Evolutionary conservation across 2,797 vertebrate genomes (phyloP), one percentile per base, ranked within the genome.

Genomic region (Eulemur albifrons): DNA sequence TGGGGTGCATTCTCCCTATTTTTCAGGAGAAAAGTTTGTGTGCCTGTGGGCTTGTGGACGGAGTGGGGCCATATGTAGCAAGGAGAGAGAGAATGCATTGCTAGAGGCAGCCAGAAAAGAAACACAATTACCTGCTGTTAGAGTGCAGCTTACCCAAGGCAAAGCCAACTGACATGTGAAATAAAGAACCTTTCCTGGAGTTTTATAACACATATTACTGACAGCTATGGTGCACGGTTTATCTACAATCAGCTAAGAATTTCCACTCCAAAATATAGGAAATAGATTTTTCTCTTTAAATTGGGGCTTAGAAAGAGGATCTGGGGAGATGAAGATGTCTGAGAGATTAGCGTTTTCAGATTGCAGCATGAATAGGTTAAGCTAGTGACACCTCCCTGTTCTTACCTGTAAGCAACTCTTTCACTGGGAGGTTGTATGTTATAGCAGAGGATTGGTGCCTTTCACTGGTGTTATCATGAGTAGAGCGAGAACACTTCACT

Each of bases 201-300:
- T 89, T 96, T 95, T 91, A 65, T 43, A 94, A 63, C 45, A 32
- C n/a, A 59, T n/a, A 48, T 61, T 88, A 30, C 61, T 82, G 82
- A 94, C 38, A 95, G 75, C 59, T 45, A 18, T 38, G 18, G 30
- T 69, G 8, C 32, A 59, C n/a, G 85, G 20, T 95, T 97, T 95
- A 96, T 97, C 90, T 79, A 88, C 38, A 88, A 72, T 94, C 90
- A 80, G 35, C 52, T 93, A 73, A 90, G 80, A 95, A 77, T 92
- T 93, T 97, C 77, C 40, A 79, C 63, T 81, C 88, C 70, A 43
- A 95, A 83, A 87, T 69, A 57, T 27, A 90, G 43, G 23, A 97
- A 65, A 93, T 65, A 27, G 79, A 59, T 88, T 72, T 69, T 61
- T 43, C 59, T 69, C 38, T 86, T 27, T 90, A 80, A 93, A 90